Percentiles rank a stretch among this genome's conserved stretches.
phyloP scores from a whole-genome alignment of 2,797 vertebrate genomes.

The Pseudochirops cupreus region DNA sequence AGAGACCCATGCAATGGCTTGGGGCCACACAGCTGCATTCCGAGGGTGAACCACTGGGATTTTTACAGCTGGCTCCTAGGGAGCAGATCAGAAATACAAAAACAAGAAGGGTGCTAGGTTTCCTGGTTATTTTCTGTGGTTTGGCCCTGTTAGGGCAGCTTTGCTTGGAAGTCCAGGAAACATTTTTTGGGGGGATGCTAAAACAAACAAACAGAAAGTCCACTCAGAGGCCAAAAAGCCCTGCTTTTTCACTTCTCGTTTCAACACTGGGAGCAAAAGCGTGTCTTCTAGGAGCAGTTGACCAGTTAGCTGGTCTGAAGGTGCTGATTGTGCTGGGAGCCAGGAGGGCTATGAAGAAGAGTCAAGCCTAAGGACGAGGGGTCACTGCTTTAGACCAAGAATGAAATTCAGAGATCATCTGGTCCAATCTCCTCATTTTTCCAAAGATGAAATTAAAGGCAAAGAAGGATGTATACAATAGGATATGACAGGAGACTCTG shows the following conservation, averaged over 20 bases:
- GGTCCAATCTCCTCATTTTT: background rate
- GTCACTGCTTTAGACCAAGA: background rate
- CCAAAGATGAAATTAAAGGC: background rate
- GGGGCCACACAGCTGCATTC: slow-evolving; percentile 20
- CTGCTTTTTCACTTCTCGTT: slow-evolving; percentile 33
- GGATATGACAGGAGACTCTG: background rate
- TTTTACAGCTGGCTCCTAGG: background rate
- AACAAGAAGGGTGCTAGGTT: background rate
- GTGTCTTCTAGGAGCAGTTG: background rate
- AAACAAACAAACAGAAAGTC: background rate
- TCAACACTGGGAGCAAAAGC: background rate
- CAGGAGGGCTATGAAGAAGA: background rate
- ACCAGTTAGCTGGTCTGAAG: background rate
- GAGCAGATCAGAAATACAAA: background rate
- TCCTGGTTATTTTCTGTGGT: slow-evolving; percentile 28
- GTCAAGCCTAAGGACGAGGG: background rate
- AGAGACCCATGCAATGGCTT: background rate
- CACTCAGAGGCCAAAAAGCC: background rate
- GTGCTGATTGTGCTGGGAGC: background rate
- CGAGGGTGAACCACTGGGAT: slow-evolving; percentile 34
- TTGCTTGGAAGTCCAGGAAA: slow-evolving; percentile 1
- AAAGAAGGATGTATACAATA: background rate
- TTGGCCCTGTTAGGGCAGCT: slow-evolving; percentile 4
- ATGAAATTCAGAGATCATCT: background rate
- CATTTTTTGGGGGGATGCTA: background rate